Percentiles rank a stretch among this genome's conserved stretches.
Conservation (phyloP, 2,113 vertebrate species). For the Octodon degus region DNA sequence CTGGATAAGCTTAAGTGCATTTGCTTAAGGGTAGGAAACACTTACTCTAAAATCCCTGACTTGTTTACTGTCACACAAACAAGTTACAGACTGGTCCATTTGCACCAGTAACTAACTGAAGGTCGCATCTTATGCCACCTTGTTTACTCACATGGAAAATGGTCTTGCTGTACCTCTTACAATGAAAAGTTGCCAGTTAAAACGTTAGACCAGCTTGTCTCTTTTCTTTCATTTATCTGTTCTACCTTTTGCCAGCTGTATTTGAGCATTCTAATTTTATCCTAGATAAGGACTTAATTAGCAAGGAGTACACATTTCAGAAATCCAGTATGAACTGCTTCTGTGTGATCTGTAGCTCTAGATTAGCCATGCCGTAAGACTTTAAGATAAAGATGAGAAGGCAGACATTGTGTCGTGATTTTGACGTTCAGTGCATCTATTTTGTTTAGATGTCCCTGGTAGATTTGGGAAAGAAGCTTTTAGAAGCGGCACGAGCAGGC, state of each 20-base stretch:
- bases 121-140: background rate
- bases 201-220: background rate
- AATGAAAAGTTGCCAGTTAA: constrained; percentile 47
- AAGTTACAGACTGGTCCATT: background rate
- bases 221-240: background rate
- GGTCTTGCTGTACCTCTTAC: background rate
- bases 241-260: background rate
- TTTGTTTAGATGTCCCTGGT: constrained; percentile 91
- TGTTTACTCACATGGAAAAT: constrained; percentile 24
- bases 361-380: background rate
- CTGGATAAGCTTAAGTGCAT: background rate
- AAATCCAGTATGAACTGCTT: constrained; percentile 9
- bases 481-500: constrained; percentile 93
- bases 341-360: constrained; percentile 43
- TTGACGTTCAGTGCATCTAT: constrained; percentile 58
- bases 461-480: constrained; percentile 94
- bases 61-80: background rate
- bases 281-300: background rate
- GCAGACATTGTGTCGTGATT: background rate
- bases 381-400: constrained; percentile 7
- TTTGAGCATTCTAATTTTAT: constrained; percentile 58
- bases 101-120: background rate
- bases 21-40: background rate
- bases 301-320: constrained; percentile 22
- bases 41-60: constrained; percentile 31